Conservation (phyloP, 2,888 invertebrate genomes). For the Norana najaformis region DNA sequence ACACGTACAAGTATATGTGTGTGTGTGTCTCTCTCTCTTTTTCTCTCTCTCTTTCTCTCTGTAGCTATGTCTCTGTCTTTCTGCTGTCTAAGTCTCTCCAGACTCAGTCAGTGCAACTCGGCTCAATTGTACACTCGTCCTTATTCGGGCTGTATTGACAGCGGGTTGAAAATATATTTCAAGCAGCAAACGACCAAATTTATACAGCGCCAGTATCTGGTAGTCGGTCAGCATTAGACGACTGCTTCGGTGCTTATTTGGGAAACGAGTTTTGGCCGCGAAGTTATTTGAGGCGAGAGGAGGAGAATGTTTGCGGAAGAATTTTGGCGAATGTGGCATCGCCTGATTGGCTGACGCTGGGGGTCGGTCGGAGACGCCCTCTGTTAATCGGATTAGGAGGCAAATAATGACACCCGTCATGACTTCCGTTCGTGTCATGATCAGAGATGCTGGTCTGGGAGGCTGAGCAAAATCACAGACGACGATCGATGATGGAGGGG, state of each 20-base stretch:
- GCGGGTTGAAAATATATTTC: background rate
- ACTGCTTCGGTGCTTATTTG: background rate
- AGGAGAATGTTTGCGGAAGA: background rate
- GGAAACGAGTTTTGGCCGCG: background rate
- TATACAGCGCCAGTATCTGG: background rate
- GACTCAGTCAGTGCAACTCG: background rate
- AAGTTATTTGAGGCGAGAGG: background rate
- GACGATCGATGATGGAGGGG: background rate
- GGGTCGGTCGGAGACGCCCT: background rate
- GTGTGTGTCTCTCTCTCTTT: no score
- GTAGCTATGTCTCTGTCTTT: no score
- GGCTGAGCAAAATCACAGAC: background rate
- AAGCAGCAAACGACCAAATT: background rate
- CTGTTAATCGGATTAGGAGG: constrained; percentile 13
- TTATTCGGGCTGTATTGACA: background rate
- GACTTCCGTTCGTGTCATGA: constrained; percentile 13
- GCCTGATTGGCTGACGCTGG: background rate
- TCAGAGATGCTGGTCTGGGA: background rate
- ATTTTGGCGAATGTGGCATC: background rate
- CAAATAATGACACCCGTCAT: background rate
- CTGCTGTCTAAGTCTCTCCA: background rate
- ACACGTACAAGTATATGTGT: no score
- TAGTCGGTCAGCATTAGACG: background rate
- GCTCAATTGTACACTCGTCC: background rate
- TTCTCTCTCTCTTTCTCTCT: background rate